Conservation (phyloP, 2,888 invertebrate species). For the Thelaira solivaga region DNA sequence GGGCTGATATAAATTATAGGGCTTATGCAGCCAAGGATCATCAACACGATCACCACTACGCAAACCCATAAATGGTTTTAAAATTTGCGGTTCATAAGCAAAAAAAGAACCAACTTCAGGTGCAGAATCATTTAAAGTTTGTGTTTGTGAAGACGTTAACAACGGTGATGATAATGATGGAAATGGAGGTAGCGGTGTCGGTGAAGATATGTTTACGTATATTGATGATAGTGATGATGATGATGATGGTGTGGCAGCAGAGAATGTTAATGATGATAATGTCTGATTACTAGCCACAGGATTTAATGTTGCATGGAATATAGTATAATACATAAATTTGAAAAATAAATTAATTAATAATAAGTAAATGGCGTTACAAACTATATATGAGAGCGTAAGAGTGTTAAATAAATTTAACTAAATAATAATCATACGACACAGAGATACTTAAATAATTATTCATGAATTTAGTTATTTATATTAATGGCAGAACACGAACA, state of each 20-base stretch:
- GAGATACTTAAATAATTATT: too few relatives aligned
- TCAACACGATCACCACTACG: constrained; percentile 65
- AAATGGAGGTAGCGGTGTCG: constrained; percentile 26
- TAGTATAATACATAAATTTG: constrained; percentile 2
- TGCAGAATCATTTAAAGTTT: constrained; percentile 33
- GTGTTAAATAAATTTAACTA: too few relatives aligned
- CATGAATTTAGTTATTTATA: too few relatives aligned
- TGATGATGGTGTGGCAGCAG: constrained; percentile 23
- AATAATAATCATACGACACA: too few relatives aligned
- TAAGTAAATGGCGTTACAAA: too few relatives aligned
- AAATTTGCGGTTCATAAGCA: constrained; percentile 62
- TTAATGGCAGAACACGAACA: too few relatives aligned
- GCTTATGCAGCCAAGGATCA: constrained; percentile 72
- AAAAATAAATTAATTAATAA: constrained; percentile 33
- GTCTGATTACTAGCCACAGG: constrained; percentile 27
- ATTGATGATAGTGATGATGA: neutral
- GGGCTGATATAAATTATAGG: constrained; percentile 67
- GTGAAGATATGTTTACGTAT: constrained; percentile 5
- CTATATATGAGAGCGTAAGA: too few relatives aligned
- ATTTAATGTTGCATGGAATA: constrained; percentile 47
- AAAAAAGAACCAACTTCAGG: constrained; percentile 63
- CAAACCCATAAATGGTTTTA: constrained; percentile 73
- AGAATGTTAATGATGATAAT: constrained; percentile 31
- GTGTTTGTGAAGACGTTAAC: constrained; percentile 10
- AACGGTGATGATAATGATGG: neutral